Base-by-base conservation (phyloP, 2,888 invertebrate genomes). In the Bugula neritina region DNA sequence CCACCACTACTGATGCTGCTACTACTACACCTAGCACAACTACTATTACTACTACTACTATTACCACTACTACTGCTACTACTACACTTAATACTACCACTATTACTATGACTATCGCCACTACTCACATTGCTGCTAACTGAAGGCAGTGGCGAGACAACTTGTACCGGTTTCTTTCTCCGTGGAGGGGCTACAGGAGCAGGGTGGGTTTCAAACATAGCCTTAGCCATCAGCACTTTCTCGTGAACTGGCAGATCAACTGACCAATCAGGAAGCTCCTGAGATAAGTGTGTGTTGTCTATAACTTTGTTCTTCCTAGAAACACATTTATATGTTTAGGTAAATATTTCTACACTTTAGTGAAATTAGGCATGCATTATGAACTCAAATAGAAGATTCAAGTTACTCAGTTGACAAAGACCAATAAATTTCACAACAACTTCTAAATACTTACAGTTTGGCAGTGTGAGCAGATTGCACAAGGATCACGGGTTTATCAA, bases 171-270 rank as follows among this genome's bases (percentile, higher is more conserved):
- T 17, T 17, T 43, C 10, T 17, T 5, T 43, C 43, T 43, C 43
- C 43, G 5, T 10, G 43, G 43, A 17, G 43, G 43, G 17, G 43
- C 43, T 17, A 43, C 55, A 55, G 55, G 55, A 5, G 3, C 55
- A 5, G 10, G 3, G 23, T 17, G 3, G 5, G 21, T 17, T 31
- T 63, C 63, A 63, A 63, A 63, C 31, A 63, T n/a, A 29, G 63
- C 63, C 31, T 31, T 63, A 3, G 63, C 63, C 2, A 25, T 27
- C 63, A 29, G 31, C 63, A 63, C 63, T 34, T 27, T 63, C 29
- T 63, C 63, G 10, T 31, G 27, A 3, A 55, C 55, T 23, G 55
- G 25, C 5, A 23, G 55, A n/a, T 17, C 55, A 5, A 10, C 43
- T 43, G 43, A 17, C 43, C 43, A 43, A 43, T 43, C 43, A 5